Evolutionary conservation across 2,797 vertebrate species (phyloP).

Genomic region (Rhabdomys pumilio): DNA sequence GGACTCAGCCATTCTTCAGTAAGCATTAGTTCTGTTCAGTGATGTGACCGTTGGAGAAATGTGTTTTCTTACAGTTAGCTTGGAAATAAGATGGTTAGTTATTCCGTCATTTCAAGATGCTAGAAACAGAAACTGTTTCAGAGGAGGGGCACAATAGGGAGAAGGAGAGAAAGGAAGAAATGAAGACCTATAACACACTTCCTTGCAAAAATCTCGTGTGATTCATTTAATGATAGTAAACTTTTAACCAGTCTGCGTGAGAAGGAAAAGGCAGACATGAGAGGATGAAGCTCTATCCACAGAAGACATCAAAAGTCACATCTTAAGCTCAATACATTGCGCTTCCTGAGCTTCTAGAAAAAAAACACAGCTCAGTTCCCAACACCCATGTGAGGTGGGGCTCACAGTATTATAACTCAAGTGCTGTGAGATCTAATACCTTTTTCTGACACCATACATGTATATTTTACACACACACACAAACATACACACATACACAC

Average conservation of each 20-base stretch:
- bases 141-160: not conserved
- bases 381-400: not conserved
- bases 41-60: slow-evolving; percentile 52
- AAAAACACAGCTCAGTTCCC: not conserved
- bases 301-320: not conserved
- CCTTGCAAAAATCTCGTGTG: slow-evolving; percentile 9
- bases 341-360: not conserved
- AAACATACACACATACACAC: no score
- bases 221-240: slow-evolving; percentile 36
- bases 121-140: slow-evolving; percentile 30
- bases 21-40: slow-evolving; percentile 39
- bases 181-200: slow-evolving; percentile 23
- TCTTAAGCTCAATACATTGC: slow-evolving; percentile 6
- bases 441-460: not conserved
- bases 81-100: slow-evolving; percentile 55
- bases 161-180: slow-evolving; percentile 45
- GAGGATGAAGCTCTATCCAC: not conserved
- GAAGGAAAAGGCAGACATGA: slow-evolving; percentile 52
- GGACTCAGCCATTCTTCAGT: slow-evolving; percentile 47
- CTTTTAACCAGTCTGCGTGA: slow-evolving; percentile 55
- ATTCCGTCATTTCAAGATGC: slow-evolving; percentile 52
- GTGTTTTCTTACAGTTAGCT: slow-evolving; percentile 46
- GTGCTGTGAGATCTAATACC: not conserved
- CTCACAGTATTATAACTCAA: not conserved
- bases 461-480: not conserved